Evolutionary conservation across 2,888 invertebrate species (phyloP).

Genomic region (Chrysolina americana): DNA sequence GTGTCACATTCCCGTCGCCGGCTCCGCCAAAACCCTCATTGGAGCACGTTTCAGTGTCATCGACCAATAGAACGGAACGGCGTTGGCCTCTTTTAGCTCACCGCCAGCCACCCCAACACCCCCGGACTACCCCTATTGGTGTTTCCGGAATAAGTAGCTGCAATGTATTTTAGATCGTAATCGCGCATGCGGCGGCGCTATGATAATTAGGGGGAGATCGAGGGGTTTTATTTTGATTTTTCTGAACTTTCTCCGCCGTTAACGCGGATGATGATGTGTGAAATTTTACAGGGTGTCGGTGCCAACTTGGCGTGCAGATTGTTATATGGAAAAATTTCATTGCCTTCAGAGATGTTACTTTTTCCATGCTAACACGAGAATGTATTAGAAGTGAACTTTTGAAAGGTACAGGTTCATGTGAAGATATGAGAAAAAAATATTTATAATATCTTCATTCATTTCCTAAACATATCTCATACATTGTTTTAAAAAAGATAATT

Average conservation of each 20-base stretch:
- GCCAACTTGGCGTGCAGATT: background rate
- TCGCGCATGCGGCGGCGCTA: conserved; percentile 57
- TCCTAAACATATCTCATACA: too few species aligned
- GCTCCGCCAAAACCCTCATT: conserved; percentile 52
- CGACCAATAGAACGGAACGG: conserved; percentile 63
- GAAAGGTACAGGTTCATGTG: too few species aligned
- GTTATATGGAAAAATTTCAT: background rate
- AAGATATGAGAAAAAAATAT: too few species aligned
- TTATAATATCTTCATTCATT: too few species aligned
- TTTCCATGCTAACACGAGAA: too few species aligned
- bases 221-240: background rate
- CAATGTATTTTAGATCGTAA: conserved; percentile 60
- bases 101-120: conserved; percentile 42
- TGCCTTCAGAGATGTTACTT: too few species aligned
- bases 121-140: conserved; percentile 59
- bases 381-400: too few species aligned
- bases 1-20: conserved; percentile 15
- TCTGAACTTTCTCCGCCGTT: background rate
- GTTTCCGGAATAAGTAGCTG: conserved; percentile 64
- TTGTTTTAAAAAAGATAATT: too few species aligned
- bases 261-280: conserved; percentile 1
- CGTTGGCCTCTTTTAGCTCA: conserved; percentile 63
- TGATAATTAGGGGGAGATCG: background rate
- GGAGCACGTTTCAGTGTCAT: conserved; percentile 59
- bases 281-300: background rate